Base-by-base conservation (phyloP, 2,888 invertebrate genomes). In the Drosophila flavopinicola region DNA sequence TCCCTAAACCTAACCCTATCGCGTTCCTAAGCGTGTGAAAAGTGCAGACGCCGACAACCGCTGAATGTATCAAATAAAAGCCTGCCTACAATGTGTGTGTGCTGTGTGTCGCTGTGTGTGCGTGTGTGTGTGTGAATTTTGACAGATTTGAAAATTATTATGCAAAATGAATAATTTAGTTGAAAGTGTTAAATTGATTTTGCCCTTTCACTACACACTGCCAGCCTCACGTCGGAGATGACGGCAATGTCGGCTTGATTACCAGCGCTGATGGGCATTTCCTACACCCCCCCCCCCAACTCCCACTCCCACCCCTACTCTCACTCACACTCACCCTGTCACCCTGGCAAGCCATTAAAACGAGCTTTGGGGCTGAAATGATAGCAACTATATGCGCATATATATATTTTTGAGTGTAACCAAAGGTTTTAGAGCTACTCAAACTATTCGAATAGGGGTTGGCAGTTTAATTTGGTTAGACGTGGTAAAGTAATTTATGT, bases 141-240 rank as follows among this genome's bases (percentile, higher is more conserved):
- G 88, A 87, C 86, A 88, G 88, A 87, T 88, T 87, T 86, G 75
- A 82, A 88, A 88, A 88, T 87, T 88, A 88, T 87, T 88, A 88
- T 87, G 77, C 86, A 79, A 83, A 88, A 88, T 88, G 84, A 88
- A 88, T 88, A 85, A 88, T 88, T 88, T 82, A 88, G 72, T 68
- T 75, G 75, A 88, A 87, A 88, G 88, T 88, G 82, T 88, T 88
- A 88, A 88, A 89, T 88, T 88, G 89, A 88, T 88, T 88, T 89
- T 82, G 73, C 72, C 77, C 83, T 77, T 73, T 63, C 73, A 78
- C 85, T 73, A 71, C 58, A 63, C 70, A n/a, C n/a, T n/a, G n/a
- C n/a, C n/a, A 60, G 10, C 33, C 32, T 15, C 15, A 38, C 60
- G 33, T 45, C 57, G 60, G 47, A 75, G 78, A 80, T 80, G 87